These are phyloP conservation scores for Oryzias sinensis DNA, from an alignment of 2,797 vertebrate species.

Conservation along the genomic window DNA sequence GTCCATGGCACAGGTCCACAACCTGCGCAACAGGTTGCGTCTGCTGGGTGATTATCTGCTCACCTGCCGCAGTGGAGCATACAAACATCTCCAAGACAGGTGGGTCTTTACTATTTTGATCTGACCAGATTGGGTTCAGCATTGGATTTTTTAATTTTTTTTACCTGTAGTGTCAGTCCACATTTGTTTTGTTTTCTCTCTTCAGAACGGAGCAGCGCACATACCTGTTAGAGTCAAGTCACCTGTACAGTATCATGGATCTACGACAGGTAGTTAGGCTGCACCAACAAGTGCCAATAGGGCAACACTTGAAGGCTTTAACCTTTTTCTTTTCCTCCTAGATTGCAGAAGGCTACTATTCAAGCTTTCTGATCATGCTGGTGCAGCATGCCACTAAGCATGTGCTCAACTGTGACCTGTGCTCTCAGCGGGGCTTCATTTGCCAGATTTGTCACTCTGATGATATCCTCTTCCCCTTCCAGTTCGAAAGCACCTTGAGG, in stretches of 20 bases:
- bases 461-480: constrained; percentile 93
- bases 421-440: constrained; percentile 93
- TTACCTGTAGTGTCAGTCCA: neutral
- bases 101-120: constrained; percentile 19
- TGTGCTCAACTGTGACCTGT: constrained; percentile 89
- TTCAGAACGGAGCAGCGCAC: constrained; percentile 84
- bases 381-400: constrained; percentile 84
- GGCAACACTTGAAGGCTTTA: neutral
- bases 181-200: neutral
- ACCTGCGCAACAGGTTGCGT: constrained; percentile 83
- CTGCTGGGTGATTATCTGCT: constrained; percentile 90
- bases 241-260: constrained; percentile 89
- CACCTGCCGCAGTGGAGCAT: constrained; percentile 87
- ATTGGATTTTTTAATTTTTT: neutral
- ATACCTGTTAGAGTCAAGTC: constrained; percentile 88
- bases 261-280: constrained; percentile 79
- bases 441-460: constrained; percentile 89
- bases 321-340: constrained; percentile 41
- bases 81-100: constrained; percentile 79
- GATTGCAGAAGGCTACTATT: constrained; percentile 84
- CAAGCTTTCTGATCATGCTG: constrained; percentile 78
- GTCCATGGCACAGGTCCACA: constrained; percentile 77
- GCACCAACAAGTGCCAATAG: rapidly evolving
- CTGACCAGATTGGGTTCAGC: too few species aligned
- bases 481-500: constrained; percentile 90